Percentiles rank a stretch among this genome's conserved stretches.
These are phyloP conservation scores for Cephus sareptanus DNA, from an alignment of 2,888 invertebrate species.

Conservation along the genomic window DNA sequence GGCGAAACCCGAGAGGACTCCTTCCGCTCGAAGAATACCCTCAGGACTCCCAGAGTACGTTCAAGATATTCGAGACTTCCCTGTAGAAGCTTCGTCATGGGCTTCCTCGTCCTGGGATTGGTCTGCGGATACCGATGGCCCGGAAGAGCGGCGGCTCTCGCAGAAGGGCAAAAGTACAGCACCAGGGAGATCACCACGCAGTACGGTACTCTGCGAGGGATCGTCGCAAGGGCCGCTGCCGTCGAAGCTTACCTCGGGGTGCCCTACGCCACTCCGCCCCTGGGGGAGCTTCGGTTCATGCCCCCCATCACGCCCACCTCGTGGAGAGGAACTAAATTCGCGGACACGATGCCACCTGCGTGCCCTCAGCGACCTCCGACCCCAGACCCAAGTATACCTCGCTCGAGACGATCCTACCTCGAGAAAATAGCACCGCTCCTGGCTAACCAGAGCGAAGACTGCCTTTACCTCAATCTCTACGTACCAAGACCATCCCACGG, in stretches of 20 bases:
- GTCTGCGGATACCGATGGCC: conserved; percentile 38
- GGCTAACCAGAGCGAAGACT: conserved; percentile 96
- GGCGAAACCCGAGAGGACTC: too few species aligned
- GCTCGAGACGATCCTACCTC: conserved; percentile 85
- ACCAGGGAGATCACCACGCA: conserved; percentile 87
- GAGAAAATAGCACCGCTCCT: conserved; percentile 86
- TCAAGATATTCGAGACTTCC: too few species aligned
- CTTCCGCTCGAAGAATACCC: too few species aligned
- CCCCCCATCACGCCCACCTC: conserved; percentile 92
- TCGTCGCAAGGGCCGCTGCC: conserved; percentile 83
- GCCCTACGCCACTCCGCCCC: conserved; percentile 92
- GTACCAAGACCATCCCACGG: conserved; percentile 78
- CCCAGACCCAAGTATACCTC: conserved; percentile 73
- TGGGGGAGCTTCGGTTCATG: conserved; percentile 93
- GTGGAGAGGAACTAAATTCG: conserved; percentile 84
- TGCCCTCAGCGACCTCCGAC: conserved; percentile 85
- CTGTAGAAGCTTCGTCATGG: conserved; percentile 46
- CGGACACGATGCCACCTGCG: conserved; percentile 85
- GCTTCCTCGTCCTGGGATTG: conserved; percentile 35
- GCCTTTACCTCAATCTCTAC: conserved; percentile 96
- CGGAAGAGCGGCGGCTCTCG: conserved; percentile 55
- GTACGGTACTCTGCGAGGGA: conserved; percentile 89
- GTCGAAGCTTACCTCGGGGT: conserved; percentile 95
- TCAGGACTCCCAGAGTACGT: too few species aligned
- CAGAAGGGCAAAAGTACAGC: conserved; percentile 81